Base-by-base conservation (phyloP, 2,113 vertebrate genomes). In the Egretta garzetta region DNA sequence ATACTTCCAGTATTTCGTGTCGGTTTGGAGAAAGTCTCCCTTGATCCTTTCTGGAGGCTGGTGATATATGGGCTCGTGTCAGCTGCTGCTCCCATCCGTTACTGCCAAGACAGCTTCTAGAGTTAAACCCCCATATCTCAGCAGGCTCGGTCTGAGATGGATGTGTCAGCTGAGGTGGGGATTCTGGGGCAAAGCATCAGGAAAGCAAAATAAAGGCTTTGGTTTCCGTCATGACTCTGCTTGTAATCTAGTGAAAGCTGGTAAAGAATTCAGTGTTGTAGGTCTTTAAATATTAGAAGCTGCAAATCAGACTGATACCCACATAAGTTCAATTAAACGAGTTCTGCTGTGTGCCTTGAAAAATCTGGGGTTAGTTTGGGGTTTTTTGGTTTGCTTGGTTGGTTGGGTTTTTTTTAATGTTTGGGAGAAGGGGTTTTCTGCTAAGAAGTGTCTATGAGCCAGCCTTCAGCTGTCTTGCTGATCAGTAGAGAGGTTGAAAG, bases 81-180 rank as follows among this genome's bases (percentile, higher is more conserved):
- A 94, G 86, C 94, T 90, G 90, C 86, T 95, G 75, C 67, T 93
- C 63, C 80, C 85, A 90, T 92, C 74, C 27, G 11, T 93, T 89
- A 22, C 83, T 80, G 93, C 86, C 72, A 75, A 50, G 88, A 14
- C 88, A 90, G 82, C 67, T 92, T 50, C 63, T 80, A 47, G 14
- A 93, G 47, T 26, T 39, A 37, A 84, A 83, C 6, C 13, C 24
- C 37, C 1, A 0, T 68, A 49, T 41, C 91, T 66, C 76, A 74
- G 91, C 86, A 28, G 74, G n/a, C 86, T 53, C 41, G 7, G 1
- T 8, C 37, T 24, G 49, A 64, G 74, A 56, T 62, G 93, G 79
- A 88, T 95, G 60, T 77, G 87, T 93, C 72, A 84, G 90, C 90
- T 86, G 86, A 90, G 76, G 37, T 80, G 59, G 64, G 59, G 28